Evolutionary conservation across 2,113 vertebrate species (phyloP), one percentile per base, ranked within the genome.

Genomic region (Elgaria multicarinata): DNA sequence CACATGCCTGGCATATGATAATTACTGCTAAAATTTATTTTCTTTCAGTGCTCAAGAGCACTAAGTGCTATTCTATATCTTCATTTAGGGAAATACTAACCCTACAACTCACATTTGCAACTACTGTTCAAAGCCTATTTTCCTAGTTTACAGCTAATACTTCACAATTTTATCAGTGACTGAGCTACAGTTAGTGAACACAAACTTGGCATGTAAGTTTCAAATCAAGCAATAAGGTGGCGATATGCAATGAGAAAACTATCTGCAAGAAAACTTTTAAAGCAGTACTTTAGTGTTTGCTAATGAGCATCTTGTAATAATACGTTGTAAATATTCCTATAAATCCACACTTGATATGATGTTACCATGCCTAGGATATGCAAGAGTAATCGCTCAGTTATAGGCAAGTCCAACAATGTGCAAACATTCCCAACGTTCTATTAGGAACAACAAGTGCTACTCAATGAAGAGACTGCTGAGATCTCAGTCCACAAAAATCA

Each of bases 261-360:
- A 81, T 72, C 16, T 79, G 86, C 86, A 5, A 67, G 74, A 69
- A 87, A 85, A 78, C 8, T 31, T 78, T 7, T 85, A 74, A 97
- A 97, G 97, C 97, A 97, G 87, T 96, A 96, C 88, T 95, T 97
- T 99, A 99, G 98, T 99, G 98, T 99, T 97, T 97, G 95, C 97
- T 96, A 95, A 96, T 90, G 95, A 91, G 90, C 96, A 89, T 94
- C 46, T 78, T 90, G 94, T 96, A 96, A 44, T 95, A 96, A 93
- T 96, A 96, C 95, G 96, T 96, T 96, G 97, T 94, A 95, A 96
- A 93, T 96, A 94, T 94, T 92, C 93, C 92, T 92, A 94, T 92
- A 95, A 87, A 72, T 89, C 80, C 36, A 94, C 88, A 91, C 96
- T 93, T 94, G 26, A 10, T 58, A 33, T 53, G 39, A 76, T 93